These are phyloP conservation scores for Muscicapa adusta DNA, from an alignment of 2,113 vertebrate genomes.

Conservation along the genomic window DNA sequence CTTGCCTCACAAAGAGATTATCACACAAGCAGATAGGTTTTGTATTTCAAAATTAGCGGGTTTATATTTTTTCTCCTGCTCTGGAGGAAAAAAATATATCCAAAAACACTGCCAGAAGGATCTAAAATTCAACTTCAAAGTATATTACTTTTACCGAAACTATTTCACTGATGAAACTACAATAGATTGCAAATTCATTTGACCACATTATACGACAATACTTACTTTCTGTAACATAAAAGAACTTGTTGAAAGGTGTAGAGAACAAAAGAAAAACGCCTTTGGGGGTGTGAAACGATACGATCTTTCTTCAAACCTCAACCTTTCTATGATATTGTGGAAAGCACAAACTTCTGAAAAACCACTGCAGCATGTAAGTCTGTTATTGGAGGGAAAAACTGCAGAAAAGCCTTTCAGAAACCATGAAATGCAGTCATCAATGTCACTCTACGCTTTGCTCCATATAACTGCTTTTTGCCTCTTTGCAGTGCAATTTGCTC, in stretches of 20 bases:
- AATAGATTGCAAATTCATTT: background rate
- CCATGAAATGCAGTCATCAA: background rate
- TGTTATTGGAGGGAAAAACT: background rate
- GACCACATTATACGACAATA: background rate
- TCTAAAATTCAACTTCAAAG: background rate
- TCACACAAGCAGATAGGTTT: background rate
- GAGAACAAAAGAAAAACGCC: background rate
- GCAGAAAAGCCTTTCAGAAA: background rate
- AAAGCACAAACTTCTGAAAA: background rate
- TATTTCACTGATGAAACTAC: background rate
- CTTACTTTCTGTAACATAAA: background rate
- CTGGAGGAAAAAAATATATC: background rate
- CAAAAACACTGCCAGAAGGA: background rate
- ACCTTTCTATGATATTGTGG: background rate
- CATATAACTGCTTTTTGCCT: background rate
- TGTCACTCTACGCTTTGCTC: background rate
- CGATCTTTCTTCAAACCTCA: background rate
- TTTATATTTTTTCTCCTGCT: background rate
- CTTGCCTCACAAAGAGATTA: background rate
- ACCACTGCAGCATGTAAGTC: background rate
- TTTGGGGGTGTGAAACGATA: fast-evolving
- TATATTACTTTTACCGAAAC: background rate
- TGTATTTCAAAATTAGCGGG: background rate
- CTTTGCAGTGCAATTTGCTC: background rate
- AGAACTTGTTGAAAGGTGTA: background rate